Base-by-base conservation (phyloP, 1,140 invertebrate genomes). In the Drosophila pandora region DNA sequence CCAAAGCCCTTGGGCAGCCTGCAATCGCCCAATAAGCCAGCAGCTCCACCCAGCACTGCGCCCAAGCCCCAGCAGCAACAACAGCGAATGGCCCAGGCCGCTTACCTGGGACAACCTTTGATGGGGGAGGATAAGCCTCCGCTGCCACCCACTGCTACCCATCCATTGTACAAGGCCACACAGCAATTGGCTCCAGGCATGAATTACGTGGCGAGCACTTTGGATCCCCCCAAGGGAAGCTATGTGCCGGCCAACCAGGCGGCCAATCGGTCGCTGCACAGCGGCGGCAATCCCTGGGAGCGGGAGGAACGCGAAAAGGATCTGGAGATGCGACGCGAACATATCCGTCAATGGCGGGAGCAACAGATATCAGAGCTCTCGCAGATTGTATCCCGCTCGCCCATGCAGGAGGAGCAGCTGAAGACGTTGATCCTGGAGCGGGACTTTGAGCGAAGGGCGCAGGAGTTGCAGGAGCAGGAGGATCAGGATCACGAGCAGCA, bases 361-460 rank as follows among this genome's bases (percentile, higher is more conserved):
- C 96, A 97, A 78, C 96, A 97, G 87, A 97, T 98, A 32, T 93
- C 94, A 0, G 95, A 96, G 73, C 92, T 98, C 13, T 93, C 95
- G 72, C 91, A 93, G 1, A 85, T 96, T 50, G 92, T 94, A 7
- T 94, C 95, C 23, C 92, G 96, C 64, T 95, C 95, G 2, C 91
- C 95, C 0, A 96, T 96, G 79, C 96, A 98, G 88, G 97, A 97
- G 63, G 97, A 98, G 90, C 96, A 97, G 79, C 91, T 98, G 13
- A 93, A 96, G 57, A 96, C 96, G 5, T 92, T 98, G 45, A 95
- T 96, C 61, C 92, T 98, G 4, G 97, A 98, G 91, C 93, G 96
- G 65, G 97, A 98, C 90, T 98, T 98, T 90, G 96, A 98, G 77
- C 94, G 96, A 39, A 93, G 97, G 47, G 97, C 97, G 3, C 95